Percentiles rank a stretch among this genome's conserved stretches.
Conservation (phyloP, 2,797 vertebrate species). For the Rousettus madagascariensis region DNA sequence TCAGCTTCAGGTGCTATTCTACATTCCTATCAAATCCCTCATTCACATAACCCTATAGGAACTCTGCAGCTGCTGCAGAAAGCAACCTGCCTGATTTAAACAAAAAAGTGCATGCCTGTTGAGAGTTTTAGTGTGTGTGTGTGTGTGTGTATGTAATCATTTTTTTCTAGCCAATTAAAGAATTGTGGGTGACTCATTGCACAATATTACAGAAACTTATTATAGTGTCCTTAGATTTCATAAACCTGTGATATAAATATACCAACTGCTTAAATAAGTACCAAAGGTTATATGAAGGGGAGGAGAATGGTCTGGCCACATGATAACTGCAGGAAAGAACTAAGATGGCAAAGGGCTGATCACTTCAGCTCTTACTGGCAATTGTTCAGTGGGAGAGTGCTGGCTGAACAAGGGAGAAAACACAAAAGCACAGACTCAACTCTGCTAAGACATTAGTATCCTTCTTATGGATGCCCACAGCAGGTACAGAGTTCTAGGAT, state of each 20-base stretch:
- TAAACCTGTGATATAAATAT: neutral
- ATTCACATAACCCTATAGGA: neutral
- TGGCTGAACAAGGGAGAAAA: fast-evolving
- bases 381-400: fast-evolving
- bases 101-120: fast-evolving
- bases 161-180: neutral
- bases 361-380: fast-evolving
- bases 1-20: neutral
- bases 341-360: neutral
- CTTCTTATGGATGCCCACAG: neutral
- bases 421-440: fast-evolving
- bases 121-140: neutral
- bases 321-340: neutral
- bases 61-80: neutral
- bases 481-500: fast-evolving
- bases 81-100: neutral
- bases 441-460: neutral
- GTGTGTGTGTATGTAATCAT: no score
- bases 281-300: neutral
- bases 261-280: neutral
- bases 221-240: neutral
- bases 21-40: neutral
- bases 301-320: neutral
- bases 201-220: neutral
- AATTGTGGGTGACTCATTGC: neutral